Percentiles rank a stretch among this genome's conserved stretches.
Conservation (phyloP, 2,888 invertebrate genomes). For the Aporophyla nigra region DNA sequence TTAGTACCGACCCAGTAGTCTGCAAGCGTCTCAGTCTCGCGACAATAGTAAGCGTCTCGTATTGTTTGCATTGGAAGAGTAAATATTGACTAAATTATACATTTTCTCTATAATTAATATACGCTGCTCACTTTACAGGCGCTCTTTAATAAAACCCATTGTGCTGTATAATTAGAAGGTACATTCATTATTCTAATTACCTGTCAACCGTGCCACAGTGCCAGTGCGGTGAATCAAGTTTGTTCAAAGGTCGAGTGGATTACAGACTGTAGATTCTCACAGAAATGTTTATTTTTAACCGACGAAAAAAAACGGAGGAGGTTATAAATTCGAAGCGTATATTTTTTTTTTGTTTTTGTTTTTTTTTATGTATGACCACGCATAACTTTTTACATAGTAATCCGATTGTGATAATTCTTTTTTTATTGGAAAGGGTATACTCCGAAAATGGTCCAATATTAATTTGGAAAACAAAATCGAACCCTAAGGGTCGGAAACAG, state of each 20-base stretch:
- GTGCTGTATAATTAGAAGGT: conserved; percentile 67
- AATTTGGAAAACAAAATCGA: no score
- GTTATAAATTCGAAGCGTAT: no score
- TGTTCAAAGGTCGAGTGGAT: neutral
- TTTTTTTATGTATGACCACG: no score
- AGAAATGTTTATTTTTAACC: neutral
- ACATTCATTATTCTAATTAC: conserved; percentile 69
- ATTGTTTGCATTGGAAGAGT: conserved; percentile 45
- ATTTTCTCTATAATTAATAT: conserved; percentile 65
- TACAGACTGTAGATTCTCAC: neutral
- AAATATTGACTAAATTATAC: conserved; percentile 60
- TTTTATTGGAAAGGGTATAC: no score
- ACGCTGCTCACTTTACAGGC: conserved; percentile 56
- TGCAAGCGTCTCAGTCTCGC: neutral
- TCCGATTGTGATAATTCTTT: no score
- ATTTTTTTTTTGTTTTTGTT: no score
- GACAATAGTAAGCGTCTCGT: conserved; percentile 27
- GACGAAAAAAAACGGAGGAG: no score
- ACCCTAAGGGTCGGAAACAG: no score
- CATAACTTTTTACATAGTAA: no score
- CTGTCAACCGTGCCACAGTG: conserved; percentile 62
- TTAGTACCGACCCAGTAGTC: conserved; percentile 22
- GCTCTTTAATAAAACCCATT: conserved; percentile 68
- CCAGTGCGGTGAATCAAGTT: conserved; percentile 42
- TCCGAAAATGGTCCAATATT: no score